Evolutionary conservation across 1,140 invertebrate species (phyloP).

Genomic region (Dendrolimus punctatus): DNA sequence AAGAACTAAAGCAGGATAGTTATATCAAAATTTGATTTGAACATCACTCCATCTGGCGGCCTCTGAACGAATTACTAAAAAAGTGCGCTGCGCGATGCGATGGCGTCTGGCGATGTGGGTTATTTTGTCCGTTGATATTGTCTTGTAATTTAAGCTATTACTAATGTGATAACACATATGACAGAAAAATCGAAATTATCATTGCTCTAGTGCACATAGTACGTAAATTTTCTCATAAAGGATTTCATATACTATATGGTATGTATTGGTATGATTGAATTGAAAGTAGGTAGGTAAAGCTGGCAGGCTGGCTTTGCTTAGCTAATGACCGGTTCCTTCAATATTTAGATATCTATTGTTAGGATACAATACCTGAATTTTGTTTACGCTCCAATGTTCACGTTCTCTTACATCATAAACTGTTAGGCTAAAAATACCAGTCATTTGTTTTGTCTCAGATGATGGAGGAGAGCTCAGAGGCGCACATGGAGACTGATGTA

Average conservation of each 20-base stretch:
- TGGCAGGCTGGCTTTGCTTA: slow-evolving; percentile 46
- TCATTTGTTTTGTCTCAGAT: slow-evolving; percentile 38
- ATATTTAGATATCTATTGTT: slow-evolving; percentile 36
- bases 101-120: slow-evolving; percentile 50
- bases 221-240: no score
- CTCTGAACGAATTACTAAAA: neutral
- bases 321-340: slow-evolving; percentile 48
- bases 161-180: slow-evolving; percentile 12
- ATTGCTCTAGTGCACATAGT: slow-evolving; percentile 3
- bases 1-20: no score
- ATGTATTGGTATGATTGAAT: slow-evolving; percentile 58
- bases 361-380: slow-evolving; percentile 12
- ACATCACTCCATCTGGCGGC: neutral
- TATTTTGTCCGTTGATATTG: slow-evolving; percentile 43
- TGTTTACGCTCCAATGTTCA: slow-evolving; percentile 9
- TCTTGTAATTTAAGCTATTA: slow-evolving; percentile 25
- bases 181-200: neutral
- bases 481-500: slow-evolving; percentile 55
- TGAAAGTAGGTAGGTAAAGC: slow-evolving; percentile 57
- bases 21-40: neutral
- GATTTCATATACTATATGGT: no score
- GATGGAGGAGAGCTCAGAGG: slow-evolving; percentile 52
- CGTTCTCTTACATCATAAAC: slow-evolving; percentile 27
- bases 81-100: slow-evolving; percentile 21
- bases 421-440: slow-evolving; percentile 35